Base-by-base conservation (phyloP, 2,888 invertebrate genomes). In the Prosapia bicincta region DNA sequence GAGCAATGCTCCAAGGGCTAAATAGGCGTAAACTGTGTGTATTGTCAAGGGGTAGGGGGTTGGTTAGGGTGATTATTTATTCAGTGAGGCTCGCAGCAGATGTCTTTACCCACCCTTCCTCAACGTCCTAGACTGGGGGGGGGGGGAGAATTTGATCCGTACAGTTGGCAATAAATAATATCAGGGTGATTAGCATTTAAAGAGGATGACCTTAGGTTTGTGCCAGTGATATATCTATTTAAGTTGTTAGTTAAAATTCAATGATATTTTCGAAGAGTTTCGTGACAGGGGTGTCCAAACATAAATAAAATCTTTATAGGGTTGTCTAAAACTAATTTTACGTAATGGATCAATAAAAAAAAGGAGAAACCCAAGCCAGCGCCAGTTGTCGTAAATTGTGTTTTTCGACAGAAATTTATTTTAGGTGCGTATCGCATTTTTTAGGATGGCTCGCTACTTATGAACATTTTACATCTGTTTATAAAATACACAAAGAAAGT, bases 201-300 rank as follows among this genome's bases (percentile, higher is more conserved):
- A 54, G 54, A 54, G 54, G 54, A 54, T 20, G 20, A 20, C 13
- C 38, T 2, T 38, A 38, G 38, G 38, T 38, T 38, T 9, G 38
- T 38, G 54, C 54, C 54, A 54, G 54, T 54, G 54, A 54, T 54
- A 54, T 54, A 54, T 54, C 54, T 54, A 54, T 54, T 54, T 54
- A 20, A 54, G 54, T 20, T 20, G 54, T 54, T 54, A 54, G 20
- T 54, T 54, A 54, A 54, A 54, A 54, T 54, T 54, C 54, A 54
- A 54, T 54, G 54, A 54, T 54, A 54, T 54, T 54, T 54, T 20
- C 20, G 54, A 54, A 54, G 54, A 54, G 10, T 54, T 20, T 9
- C n/a, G 7, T 54, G 54, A 54, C 54, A 54, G 54, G 54, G 54
- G 54, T 54, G 54, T 54, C n/a, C 54, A 54, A 54, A 54, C 54